Conservation (phyloP, 2,113 vertebrate genomes). For the Microcebus ravelobensis region DNA sequence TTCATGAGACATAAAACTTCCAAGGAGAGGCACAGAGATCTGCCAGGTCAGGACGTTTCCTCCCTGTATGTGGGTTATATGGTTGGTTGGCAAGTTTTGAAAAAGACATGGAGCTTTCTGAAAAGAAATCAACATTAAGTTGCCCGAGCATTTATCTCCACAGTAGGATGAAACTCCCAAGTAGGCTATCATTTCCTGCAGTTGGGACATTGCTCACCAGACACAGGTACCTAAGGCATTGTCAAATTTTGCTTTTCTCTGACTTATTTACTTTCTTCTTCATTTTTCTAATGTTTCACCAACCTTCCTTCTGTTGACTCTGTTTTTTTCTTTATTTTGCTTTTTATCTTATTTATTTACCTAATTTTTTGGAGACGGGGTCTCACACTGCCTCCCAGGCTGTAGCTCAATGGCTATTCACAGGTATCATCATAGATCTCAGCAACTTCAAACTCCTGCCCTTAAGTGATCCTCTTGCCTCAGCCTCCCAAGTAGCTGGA, state of each 20-base stretch:
- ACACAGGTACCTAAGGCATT: neutral
- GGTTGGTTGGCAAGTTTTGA: neutral
- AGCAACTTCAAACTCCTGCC: neutral
- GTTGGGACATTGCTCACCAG: neutral
- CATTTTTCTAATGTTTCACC: neutral
- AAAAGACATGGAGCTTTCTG: neutral
- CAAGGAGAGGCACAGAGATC: neutral
- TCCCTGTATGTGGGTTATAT: neutral
- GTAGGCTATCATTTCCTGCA: slow-evolving; percentile 18
- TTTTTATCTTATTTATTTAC: no score
- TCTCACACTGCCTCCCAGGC: neutral
- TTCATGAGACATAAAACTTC: neutral
- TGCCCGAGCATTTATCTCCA: neutral
- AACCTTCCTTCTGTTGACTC: neutral
- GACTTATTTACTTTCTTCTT: neutral
- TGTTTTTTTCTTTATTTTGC: neutral
- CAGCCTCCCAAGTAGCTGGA: neutral
- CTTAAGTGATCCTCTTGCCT: neutral
- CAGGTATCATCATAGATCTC: neutral
- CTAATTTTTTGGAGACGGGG: neutral
- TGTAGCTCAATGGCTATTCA: neutral
- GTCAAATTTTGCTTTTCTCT: neutral
- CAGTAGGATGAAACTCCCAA: neutral
- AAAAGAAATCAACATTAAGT: neutral
- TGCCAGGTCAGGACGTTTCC: neutral